Percentiles rank a stretch among this genome's conserved stretches.
These are phyloP conservation scores for Achatina immaculata DNA, from an alignment of 1,140 invertebrate species.

Conservation along the genomic window DNA sequence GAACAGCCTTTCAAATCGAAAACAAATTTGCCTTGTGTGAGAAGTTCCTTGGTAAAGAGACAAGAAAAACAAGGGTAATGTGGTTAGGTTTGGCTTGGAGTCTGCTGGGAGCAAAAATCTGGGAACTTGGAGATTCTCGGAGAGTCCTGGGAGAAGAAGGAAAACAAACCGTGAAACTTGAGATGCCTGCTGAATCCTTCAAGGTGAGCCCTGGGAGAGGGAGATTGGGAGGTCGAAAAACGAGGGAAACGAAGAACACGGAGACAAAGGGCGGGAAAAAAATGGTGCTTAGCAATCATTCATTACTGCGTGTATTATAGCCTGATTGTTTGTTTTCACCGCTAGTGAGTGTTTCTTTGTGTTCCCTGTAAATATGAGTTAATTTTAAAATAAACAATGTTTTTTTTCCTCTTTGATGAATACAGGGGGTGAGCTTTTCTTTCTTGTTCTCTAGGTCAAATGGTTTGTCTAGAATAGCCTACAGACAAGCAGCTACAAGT, in stretches of 20 bases:
- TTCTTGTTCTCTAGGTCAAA: too few relatives aligned
- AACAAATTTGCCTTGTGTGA: not conserved
- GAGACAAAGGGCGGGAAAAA: not conserved
- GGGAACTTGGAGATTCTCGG: constrained; percentile 4
- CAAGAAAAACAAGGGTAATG: not conserved
- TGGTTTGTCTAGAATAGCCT: too few relatives aligned
- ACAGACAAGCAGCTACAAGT: too few relatives aligned
- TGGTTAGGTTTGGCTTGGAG: constrained; percentile 16
- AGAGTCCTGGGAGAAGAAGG: not conserved
- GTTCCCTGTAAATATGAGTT: not conserved
- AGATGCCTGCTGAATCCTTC: not conserved
- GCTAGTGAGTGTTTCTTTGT: not conserved
- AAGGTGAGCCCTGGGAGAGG: not conserved
- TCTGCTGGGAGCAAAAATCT: constrained; percentile 5
- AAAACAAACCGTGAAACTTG: constrained; percentile 7
- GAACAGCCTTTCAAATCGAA: too few relatives aligned
- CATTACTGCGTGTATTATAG: not conserved
- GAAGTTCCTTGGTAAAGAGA: not conserved
- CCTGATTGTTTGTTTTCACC: not conserved
- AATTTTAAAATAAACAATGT: not conserved
- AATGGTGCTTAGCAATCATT: not conserved
- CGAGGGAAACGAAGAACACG: not conserved
- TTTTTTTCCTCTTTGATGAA: not conserved
- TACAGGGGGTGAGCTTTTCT: too few relatives aligned
- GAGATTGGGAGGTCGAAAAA: not conserved